These are phyloP conservation scores for Lysandra bellargus DNA, from an alignment of 2,888 invertebrate genomes.

Conservation along the genomic window DNA sequence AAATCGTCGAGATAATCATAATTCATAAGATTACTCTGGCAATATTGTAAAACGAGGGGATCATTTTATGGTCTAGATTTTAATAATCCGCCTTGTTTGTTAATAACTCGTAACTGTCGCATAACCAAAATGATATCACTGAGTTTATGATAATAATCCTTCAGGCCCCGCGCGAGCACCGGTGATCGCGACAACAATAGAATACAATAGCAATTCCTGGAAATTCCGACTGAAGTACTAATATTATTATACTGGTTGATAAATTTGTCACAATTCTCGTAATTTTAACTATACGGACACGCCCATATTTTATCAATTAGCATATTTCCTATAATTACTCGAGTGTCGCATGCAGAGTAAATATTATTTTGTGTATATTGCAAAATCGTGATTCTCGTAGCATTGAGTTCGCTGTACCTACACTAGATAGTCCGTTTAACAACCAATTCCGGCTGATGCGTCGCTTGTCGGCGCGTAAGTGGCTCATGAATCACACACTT, in stretches of 20 bases:
- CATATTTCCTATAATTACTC: constrained; percentile 15
- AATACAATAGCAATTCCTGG: no score
- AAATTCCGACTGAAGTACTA: no score
- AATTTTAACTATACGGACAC: constrained; percentile 12
- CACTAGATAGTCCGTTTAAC: constrained; percentile 29
- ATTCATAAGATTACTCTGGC: background rate
- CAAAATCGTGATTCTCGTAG: constrained; percentile 36
- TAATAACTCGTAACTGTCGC: background rate
- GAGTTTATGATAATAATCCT: constrained; percentile 8
- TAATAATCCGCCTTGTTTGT: constrained; percentile 1
- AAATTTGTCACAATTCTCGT: constrained; percentile 10
- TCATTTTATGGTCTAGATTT: constrained; percentile 1
- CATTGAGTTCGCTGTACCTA: constrained; percentile 31
- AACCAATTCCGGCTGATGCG: constrained; percentile 31
- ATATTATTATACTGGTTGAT: background rate
- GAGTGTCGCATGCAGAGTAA: constrained; percentile 21
- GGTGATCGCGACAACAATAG: no score
- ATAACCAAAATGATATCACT: background rate
- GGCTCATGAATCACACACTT: constrained; percentile 25
- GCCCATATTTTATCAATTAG: constrained; percentile 26
- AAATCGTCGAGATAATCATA: background rate
- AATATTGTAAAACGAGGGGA: constrained; percentile 1
- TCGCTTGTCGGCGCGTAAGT: constrained; percentile 6
- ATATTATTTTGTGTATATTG: constrained; percentile 25
- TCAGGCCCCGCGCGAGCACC: no score